Evolutionary conservation across 2,113 vertebrate genomes (phyloP), one percentile per base, ranked within the genome.

Genomic region (Ptychochromis oligacanthus): DNA sequence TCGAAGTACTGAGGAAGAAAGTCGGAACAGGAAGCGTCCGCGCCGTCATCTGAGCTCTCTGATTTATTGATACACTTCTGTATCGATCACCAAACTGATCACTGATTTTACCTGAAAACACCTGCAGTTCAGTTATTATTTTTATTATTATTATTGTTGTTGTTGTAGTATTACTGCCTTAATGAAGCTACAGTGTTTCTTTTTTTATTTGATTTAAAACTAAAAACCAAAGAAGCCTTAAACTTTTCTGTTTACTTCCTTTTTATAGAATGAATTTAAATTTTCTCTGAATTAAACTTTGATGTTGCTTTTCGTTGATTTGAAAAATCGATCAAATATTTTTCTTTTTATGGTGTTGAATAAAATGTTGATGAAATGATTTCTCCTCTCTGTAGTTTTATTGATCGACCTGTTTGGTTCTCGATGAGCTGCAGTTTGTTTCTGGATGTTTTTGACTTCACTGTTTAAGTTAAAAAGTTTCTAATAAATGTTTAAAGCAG

Each of bases 1-100:
- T 99, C 83, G 98, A 99, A 1, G 98, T 99, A 79, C 90, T 99
- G 92, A 97, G 98, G 96, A 99, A 98, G 95, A 99, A 99, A 87
- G 96, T 99, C 78, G 98, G 97, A 90, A 93, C 97, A 38, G 98
- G 98, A 90, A 97, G 95, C 82, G 93, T 98, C 87, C 96, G 98
- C 83, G 96, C 96, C 43, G 96, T 99, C 95, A 96, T 98, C 96
- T 99, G 96, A 99, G 15, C 34, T 6, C 40, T 46, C 6, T 18
- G 12, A 2, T 43, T 8, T 28, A 11, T 24, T 12, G 11, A 14
- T 59, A 14, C n/a, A n/a, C 14, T 15, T 46, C 13, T 46, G 43
- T 46, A 46, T 46, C 26, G 64, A 70, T 28, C 40, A 12, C 3
- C 20, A 9, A 20, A 54, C 22, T 49, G 40, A 46, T 31, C 15